phyloP scores from a whole-genome alignment of 2,797 vertebrate species.

The Siniperca obscura region DNA sequence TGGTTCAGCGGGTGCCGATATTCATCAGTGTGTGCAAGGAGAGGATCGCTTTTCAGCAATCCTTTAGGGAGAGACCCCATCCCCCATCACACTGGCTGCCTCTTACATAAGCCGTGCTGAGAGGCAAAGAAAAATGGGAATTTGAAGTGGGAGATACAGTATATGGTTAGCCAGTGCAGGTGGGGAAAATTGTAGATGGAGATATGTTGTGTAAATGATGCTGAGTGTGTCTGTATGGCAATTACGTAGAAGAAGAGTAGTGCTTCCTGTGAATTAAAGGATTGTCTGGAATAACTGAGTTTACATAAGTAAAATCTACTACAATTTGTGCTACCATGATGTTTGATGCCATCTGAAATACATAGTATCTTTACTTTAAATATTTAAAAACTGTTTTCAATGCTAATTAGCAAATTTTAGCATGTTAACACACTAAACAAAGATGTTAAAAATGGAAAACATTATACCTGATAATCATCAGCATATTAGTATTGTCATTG shows the following conservation, averaged over 20 bases:
- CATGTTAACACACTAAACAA: background rate
- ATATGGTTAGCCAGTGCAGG: conserved; percentile 30
- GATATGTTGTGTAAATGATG: conserved; percentile 38
- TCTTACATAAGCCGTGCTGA: conserved; percentile 51
- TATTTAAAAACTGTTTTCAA: background rate
- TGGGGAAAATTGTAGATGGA: conserved; percentile 29
- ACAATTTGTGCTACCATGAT: background rate
- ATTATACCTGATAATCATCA: background rate
- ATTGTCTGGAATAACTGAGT: conserved; percentile 3
- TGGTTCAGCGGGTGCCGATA: conserved; percentile 45
- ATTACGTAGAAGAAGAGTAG: conserved; percentile 16
- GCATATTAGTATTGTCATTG: background rate
- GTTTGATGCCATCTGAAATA: background rate
- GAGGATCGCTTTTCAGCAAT: conserved; percentile 58
- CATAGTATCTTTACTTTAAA: background rate
- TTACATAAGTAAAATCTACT: background rate
- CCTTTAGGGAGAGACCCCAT: conserved; percentile 55
- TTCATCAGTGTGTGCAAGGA: conserved; percentile 57
- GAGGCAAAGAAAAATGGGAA: conserved; percentile 46
- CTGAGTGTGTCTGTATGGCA: conserved; percentile 17
- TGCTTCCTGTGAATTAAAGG: conserved; percentile 22
- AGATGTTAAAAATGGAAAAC: background rate
- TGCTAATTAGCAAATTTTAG: background rate
- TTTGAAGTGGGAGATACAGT: conserved; percentile 37
- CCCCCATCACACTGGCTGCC: conserved; percentile 45